phyloP scores from a whole-genome alignment of 2,888 invertebrate genomes.

The Isoperla grammatica region DNA sequence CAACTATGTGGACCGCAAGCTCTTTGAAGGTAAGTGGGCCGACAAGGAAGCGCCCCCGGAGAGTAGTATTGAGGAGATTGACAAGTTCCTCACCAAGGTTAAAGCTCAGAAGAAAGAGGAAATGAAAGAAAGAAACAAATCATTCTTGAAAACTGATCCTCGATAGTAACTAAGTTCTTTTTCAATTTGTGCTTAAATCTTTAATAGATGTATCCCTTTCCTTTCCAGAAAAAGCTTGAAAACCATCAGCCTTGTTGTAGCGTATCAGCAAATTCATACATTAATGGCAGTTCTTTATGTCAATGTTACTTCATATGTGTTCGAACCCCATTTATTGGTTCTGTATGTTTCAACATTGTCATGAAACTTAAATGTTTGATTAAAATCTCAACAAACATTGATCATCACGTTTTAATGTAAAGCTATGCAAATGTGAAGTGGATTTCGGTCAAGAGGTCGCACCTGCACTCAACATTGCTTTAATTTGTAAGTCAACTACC shows the following conservation, averaged over 20 bases:
- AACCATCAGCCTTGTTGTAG: conserved; percentile 10
- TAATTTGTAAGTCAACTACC: too few species aligned
- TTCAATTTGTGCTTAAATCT: neutral
- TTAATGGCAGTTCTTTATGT: too few species aligned
- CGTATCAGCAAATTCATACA: neutral
- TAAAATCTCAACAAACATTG: too few species aligned
- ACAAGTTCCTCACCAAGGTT: conserved; percentile 51
- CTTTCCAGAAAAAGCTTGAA: conserved; percentile 18
- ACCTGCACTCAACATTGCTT: too few species aligned
- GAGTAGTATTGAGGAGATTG: conserved; percentile 50
- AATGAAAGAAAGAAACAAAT: conserved; percentile 47
- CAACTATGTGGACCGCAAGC: conserved; percentile 53
- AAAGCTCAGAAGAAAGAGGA: conserved; percentile 55
- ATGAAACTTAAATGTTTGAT: too few species aligned
- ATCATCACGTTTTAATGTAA: too few species aligned
- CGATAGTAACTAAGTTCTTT: neutral
- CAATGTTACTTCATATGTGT: too few species aligned
- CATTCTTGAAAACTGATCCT: conserved; percentile 45
- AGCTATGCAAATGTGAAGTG: too few species aligned
- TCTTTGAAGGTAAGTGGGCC: conserved; percentile 61
- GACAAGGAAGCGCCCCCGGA: conserved; percentile 48
- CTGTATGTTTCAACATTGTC: too few species aligned
- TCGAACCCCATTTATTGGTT: too few species aligned
- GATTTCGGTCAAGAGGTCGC: too few species aligned
- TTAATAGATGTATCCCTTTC: conserved; percentile 11